These are phyloP conservation scores for Saccostrea glomerata DNA, from an alignment of 1,140 invertebrate genomes.

Conservation along the genomic window DNA sequence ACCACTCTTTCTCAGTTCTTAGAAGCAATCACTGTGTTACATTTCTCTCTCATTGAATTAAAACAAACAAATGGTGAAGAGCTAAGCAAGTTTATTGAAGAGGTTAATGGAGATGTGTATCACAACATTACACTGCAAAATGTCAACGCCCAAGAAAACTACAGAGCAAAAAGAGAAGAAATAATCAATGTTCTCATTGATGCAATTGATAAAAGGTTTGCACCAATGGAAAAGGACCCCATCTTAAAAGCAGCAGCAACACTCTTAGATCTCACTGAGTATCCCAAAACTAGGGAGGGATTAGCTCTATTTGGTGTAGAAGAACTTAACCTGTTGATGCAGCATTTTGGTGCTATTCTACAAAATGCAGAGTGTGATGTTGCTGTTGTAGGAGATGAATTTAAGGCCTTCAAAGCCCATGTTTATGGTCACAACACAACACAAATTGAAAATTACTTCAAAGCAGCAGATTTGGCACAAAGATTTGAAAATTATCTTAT, in stretches of 20 bases:
- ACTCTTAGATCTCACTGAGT: slow-evolving; percentile 1
- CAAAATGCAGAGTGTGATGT: too few species aligned
- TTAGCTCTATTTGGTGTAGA: slow-evolving; percentile 23
- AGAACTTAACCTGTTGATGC: slow-evolving; percentile 9
- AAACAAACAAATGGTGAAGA: slow-evolving; percentile 23
- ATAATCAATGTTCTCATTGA: slow-evolving; percentile 22
- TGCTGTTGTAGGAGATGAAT: too few species aligned
- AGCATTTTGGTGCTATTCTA: slow-evolving; percentile 33
- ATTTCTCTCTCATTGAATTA: slow-evolving; percentile 25
- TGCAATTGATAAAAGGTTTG: slow-evolving; percentile 43
- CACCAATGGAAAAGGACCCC: slow-evolving; percentile 43
- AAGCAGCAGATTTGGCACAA: too few species aligned
- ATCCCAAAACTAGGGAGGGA: neutral
- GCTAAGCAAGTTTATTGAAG: neutral
- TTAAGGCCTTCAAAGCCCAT: too few species aligned
- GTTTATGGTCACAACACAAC: too few species aligned
- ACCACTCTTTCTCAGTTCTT: slow-evolving; percentile 26
- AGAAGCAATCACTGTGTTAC: slow-evolving; percentile 21
- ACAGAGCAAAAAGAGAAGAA: neutral
- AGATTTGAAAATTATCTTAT: slow-evolving; percentile 14
- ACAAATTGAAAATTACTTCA: too few species aligned
- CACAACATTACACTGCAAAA: too few species aligned
- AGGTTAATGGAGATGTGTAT: neutral
- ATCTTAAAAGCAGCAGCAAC: neutral
- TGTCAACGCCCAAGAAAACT: neutral